A percentile compares a stretch with the other conserved stretches of the same genome.
Conservation (phyloP, 1,140 invertebrate genomes). For the Aphaenogaster floridana region DNA sequence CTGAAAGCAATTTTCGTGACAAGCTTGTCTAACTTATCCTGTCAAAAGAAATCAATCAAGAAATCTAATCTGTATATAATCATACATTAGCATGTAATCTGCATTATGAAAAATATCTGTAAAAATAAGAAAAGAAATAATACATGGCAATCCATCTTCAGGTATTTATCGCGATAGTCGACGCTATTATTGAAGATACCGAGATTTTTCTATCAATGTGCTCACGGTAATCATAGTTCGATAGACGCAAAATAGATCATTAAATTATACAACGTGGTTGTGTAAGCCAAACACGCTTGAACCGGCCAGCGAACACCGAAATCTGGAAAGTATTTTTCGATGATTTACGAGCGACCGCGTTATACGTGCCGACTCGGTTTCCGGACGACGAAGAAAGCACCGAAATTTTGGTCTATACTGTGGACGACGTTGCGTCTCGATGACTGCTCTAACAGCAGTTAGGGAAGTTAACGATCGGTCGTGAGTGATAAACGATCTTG, state of each 20-base stretch:
- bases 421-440: not conserved
- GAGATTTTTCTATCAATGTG: not conserved
- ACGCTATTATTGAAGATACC: not conserved
- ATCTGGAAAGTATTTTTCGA: conserved; percentile 53
- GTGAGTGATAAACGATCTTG: conserved; percentile 43
- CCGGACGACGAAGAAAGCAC: not conserved
- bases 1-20: not conserved
- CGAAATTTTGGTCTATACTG: conserved; percentile 23
- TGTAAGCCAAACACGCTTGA: not conserved
- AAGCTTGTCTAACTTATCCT: not conserved
- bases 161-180: not conserved
- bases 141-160: not conserved
- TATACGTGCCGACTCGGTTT: conserved; percentile 3
- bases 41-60: not conserved
- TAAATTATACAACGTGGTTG: conserved; percentile 6
- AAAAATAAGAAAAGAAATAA: conserved; percentile 14
- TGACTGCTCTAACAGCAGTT: conserved; percentile 46
- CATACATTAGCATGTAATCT: not conserved
- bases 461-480: conserved; percentile 28
- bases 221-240: not conserved
- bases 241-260: conserved; percentile 24
- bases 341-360: conserved; percentile 41
- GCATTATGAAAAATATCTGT: not conserved
- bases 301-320: not conserved
- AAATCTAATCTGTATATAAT: not conserved